Conservation (phyloP, 2,797 vertebrate species). For the Coregonus suidteri region DNA sequence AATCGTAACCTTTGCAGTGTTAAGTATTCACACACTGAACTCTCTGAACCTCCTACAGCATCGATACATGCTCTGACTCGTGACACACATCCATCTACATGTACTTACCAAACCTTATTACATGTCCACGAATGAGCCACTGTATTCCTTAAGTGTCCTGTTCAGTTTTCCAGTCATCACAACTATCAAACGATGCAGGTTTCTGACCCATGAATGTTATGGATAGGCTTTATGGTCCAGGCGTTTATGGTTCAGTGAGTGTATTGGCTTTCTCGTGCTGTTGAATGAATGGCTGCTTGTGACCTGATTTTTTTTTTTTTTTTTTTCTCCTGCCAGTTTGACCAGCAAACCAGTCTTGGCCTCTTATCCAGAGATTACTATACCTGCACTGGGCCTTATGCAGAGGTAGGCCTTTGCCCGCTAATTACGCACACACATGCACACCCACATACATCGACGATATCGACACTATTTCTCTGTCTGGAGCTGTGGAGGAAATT, state of each 20-base stretch:
- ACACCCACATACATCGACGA: conserved; percentile 20
- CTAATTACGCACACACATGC: not conserved
- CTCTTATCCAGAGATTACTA: conserved; percentile 93
- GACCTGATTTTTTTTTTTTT: not conserved
- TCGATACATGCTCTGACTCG: too few species aligned
- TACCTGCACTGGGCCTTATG: conserved; percentile 83
- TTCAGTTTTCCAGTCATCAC: conserved; percentile 5
- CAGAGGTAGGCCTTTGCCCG: conserved; percentile 77
- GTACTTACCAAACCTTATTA: too few species aligned
- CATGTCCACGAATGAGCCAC: not conserved
- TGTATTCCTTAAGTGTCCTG: not conserved
- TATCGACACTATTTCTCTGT: not conserved
- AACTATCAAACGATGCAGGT: conserved; percentile 2
- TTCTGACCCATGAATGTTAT: not conserved
- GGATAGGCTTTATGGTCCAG: not conserved
- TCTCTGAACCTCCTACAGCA: too few species aligned
- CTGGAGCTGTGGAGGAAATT: not conserved
- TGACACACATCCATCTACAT: too few species aligned
- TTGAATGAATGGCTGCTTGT: conserved; percentile 39
- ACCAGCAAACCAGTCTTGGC: conserved; percentile 87
- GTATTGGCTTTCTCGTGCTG: conserved; percentile 15
- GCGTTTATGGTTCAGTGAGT: not conserved
- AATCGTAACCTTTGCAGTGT: too few species aligned
- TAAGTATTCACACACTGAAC: too few species aligned
- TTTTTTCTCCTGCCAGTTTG: conserved; percentile 77